phyloP scores from a whole-genome alignment of 2,113 vertebrate species.

The Suricata suricatta region DNA sequence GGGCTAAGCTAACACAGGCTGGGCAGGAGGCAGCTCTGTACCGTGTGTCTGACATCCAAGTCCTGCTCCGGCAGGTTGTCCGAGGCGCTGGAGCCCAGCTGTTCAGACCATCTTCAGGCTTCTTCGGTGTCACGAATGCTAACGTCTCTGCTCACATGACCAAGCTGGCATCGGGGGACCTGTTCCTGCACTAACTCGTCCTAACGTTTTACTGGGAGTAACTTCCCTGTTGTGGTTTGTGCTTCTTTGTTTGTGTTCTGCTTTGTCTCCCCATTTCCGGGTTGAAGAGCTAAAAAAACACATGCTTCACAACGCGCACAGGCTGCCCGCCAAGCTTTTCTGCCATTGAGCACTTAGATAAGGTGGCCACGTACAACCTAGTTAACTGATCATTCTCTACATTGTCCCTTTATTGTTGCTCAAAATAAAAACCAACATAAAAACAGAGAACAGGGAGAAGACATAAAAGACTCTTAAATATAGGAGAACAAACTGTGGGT shows the following conservation, averaged over 20 bases:
- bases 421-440: no score
- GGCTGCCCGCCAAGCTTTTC: not conserved
- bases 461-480: no score
- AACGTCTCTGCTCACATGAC: not conserved
- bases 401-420: not conserved
- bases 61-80: not conserved
- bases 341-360: not conserved
- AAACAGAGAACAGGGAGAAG: no score
- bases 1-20: not conserved
- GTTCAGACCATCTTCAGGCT: no score
- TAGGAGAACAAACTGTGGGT: no score
- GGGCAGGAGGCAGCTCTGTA: no score
- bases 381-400: not conserved
- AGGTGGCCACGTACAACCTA: not conserved
- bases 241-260: not conserved
- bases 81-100: fast-evolving
- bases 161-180: not conserved
- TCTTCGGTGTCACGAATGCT: not conserved
- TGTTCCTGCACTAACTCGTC: not conserved
- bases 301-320: not conserved
- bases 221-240: not conserved
- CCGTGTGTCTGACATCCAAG: no score
- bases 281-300: not conserved
- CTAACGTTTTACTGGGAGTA: not conserved
- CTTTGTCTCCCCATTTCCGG: not conserved